Conservation (phyloP, 2,797 vertebrate species). For the Antrozous pallidus region DNA sequence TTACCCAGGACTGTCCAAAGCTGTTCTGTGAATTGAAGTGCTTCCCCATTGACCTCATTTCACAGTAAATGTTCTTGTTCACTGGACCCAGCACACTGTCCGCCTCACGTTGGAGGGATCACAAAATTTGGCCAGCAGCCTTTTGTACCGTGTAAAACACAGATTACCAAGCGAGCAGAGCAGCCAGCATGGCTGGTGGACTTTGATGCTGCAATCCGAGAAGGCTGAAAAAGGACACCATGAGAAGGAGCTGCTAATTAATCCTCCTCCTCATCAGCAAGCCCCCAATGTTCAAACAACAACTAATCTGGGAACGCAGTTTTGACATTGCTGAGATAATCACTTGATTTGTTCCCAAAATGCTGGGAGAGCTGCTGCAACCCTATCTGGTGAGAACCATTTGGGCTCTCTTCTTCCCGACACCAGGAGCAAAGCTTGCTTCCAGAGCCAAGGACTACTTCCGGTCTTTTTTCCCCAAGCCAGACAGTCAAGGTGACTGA, state of each 20-base stretch:
- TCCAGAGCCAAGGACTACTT: conserved; percentile 27
- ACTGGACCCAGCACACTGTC: neutral
- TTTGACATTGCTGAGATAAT: conserved; percentile 34
- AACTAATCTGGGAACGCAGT: conserved; percentile 30
- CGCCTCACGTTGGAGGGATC: neutral
- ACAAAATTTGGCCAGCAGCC: neutral
- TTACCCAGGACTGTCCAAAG: conserved; percentile 22
- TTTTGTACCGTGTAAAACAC: neutral
- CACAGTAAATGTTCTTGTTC: neutral
- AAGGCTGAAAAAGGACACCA: conserved; percentile 74
- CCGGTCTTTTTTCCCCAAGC: neutral
- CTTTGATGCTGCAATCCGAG: conserved; percentile 70
- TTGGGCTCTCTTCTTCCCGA: neutral
- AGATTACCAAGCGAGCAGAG: conserved; percentile 44
- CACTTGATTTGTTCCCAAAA: conserved; percentile 44
- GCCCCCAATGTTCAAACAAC: conserved; percentile 44
- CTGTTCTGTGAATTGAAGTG: neutral
- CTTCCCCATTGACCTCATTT: neutral
- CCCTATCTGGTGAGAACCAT: conserved; percentile 51
- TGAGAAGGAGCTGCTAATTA: conserved; percentile 65
- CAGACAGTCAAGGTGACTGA: neutral
- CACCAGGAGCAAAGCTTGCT: conserved; percentile 22
- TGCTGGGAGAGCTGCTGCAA: neutral
- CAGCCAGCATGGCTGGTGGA: conserved; percentile 18
- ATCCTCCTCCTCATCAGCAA: conserved; percentile 26